Base-by-base conservation (phyloP, 1,140 invertebrate genomes). In the Zaprionus ghesquierei region DNA sequence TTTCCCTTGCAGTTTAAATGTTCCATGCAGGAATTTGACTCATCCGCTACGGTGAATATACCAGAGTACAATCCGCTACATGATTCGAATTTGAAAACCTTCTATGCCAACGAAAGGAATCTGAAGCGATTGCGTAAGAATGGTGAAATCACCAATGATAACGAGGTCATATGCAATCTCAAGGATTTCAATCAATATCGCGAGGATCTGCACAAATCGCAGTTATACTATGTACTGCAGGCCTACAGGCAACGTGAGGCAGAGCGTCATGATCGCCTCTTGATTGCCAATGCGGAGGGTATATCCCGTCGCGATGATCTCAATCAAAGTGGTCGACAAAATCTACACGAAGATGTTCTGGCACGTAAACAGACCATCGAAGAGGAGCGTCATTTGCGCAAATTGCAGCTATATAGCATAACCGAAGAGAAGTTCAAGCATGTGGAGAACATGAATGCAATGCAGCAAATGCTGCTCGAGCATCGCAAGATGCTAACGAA, bases 171-270 rank as follows among this genome's bases (percentile, higher is more conserved):
- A 0, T 92, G 91, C 18, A 92, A 84, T 53, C 60, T 92, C 2
- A 91, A 90, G 63, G 91, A 92, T 31, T 92, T 92, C 29, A 92
- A 92, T 66, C 74, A 85, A 27, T 90, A 85, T 69, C 90, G 91
- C 29, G 68, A 79, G 72, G 72, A 84, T 38, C 65, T 92, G 55
- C 81, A 93, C 86, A 94, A 90, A 33, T 77, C 84, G 0, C 76
- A 92, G 62, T 51, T 92, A 5, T 90, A 89, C 64, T 84, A 87
- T 60, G 75, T 91, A 2, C 59, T 92, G n/a, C 79, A 92, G 58
- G 89, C 89, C 10, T 75, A 91, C 22, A 79, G 78, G 23, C 58
- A 69, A 12, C 72, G 90, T 5, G 90, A 91, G 46, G 73, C 70
- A 12, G 90, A 91, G 29, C 84, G 90, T 13, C 76, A 77, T 5